Evolutionary conservation across 2,888 invertebrate species (phyloP), one percentile per base, ranked within the genome.

Genomic region (Asteroscopus sphinx): DNA sequence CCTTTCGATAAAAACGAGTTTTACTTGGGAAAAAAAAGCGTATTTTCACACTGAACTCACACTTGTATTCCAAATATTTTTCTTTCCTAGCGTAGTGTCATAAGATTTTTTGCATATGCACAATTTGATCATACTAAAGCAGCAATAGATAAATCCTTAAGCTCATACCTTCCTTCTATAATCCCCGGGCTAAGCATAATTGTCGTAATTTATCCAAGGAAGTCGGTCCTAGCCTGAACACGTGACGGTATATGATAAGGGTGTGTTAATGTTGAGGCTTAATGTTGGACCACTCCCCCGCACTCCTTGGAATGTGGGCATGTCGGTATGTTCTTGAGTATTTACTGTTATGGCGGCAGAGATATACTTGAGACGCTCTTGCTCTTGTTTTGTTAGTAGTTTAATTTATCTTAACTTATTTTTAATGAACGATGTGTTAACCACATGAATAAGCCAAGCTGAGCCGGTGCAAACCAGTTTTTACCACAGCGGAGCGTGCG

Each of bases 171-270:
- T 1, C 11, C 8, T 59, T 39, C 26, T 6, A 2, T 2, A 0
- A 51, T 60, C 46, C 9, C 0, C 4, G 35, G 7, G 37, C 36
- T 42, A 42, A 49, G 41, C 25, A 32, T 66, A 51, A 65, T 41
- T 46, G 53, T 42, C 13, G 66, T 66, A 46, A 65, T 66, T 59
- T 54, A 42, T 16, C 17, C 37, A 54, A 57, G 68, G 53, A 68
- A 54, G 39, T 57, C 35, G 25, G 41, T 57, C 16, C 52, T 53
- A 48, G 47, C 8, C 47, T 28, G 47, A 53, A 57, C 28, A 52
- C 48, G 70, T 61, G 66, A 56, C 42, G 52, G 39, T 15, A n/a
- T 7, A 36, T 47, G 70, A 67, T 63, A 67, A 63, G 56, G 47
- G 49, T 39, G 55, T 71, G 63, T 60, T 55, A 57, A 71, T 63